Evolutionary conservation across 2,113 vertebrate genomes (phyloP), one percentile per base, ranked within the genome.

Genomic region (Trogon surrucura): DNA sequence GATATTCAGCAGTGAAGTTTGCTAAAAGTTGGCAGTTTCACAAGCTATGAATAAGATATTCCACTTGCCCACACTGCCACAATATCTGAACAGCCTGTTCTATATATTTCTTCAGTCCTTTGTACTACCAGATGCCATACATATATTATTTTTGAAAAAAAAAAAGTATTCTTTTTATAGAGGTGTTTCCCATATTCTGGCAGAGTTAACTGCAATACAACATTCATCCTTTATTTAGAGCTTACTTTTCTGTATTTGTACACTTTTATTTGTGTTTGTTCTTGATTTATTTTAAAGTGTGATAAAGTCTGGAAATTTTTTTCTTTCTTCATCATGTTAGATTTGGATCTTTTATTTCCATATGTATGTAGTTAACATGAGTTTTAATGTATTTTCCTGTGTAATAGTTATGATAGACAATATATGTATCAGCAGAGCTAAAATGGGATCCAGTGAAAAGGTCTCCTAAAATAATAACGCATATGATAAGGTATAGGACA

Each of bases 41-140:
- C 79, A 85, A 95, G 64, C 71, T 95, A n/a, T 90, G 88, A 94
- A 93, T 91, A 93, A 96, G 79, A 96, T 85, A 85, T 91, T 91
- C 85, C 71, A 80, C 56, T 94, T 96, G 56, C 93, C 82, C 79
- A 95, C 91, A 90, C 70, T 92, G 65, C 61, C 48, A 79, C 67
- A 80, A 71, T 67, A 95, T 94, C 86, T 89, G 83, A 95, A 88
- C 83, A 94, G 79, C 38, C 82, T 94, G 93, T 85, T 93, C 90
- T 97, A 93, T 86, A 88, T 88, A 91, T 96, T 95, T 90, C 82
- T 90, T 89, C 65, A 78, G 65, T 71, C 88, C 79, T 96, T 96
- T 96, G 87, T 96, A 56, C 50, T 90, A 88, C 93, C 90, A 96
- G 91, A 91, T 96, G 95, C 53, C 88, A 88, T 56, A 91, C 67